Evolutionary conservation across 2,888 invertebrate species (phyloP), one percentile per base, ranked within the genome.

Genomic region (Chalcosyrphus nemorum): DNA sequence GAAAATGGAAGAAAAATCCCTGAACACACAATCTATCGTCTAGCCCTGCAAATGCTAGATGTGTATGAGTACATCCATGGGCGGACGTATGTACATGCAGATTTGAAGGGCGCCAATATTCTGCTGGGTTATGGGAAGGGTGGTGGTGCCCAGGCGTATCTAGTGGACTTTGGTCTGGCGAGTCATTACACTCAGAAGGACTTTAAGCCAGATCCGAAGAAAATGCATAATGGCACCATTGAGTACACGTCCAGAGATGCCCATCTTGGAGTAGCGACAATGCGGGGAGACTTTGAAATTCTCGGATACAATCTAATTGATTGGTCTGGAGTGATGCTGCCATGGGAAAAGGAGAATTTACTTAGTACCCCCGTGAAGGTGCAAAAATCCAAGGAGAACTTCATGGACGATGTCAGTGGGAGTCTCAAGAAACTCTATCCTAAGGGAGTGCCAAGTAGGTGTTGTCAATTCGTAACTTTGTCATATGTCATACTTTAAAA

Each of bases 171-270:
- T 92, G 99, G 99, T 0, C 92, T 99, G 41, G 98, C 97, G 0
- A 94, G 95, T 11, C 94, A 94, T 86, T 95, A 94, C 87, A 94
- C 93, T 1, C 95, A 94, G 0, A 96, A 95, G 88, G 95, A 95
- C 74, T 97, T 96, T 90, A 97, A 96, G 90, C 95, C 96, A 0
- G 97, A 99, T 92, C 96, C 97, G 0, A 96, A 96, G 88, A 96
- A 95, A 90, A 98, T 97, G 82, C 99, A 99, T 90, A 97, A 99
- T 91, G 99, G 99, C 0, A 99, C 99, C 0, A 96, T 98, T 81
- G 98, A 99, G 89, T 99, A 98, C 90, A 97, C 98, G 0, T 98
- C 98, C 87, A 93, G 97, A 80, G 99, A 99, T 93, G 98, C 98
- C 2, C 99, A 99, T 92, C 93, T 95, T 87, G 99, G 99, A 91